Conservation (phyloP, 1,140 invertebrate genomes). For the Acyrthosiphon pisum region DNA sequence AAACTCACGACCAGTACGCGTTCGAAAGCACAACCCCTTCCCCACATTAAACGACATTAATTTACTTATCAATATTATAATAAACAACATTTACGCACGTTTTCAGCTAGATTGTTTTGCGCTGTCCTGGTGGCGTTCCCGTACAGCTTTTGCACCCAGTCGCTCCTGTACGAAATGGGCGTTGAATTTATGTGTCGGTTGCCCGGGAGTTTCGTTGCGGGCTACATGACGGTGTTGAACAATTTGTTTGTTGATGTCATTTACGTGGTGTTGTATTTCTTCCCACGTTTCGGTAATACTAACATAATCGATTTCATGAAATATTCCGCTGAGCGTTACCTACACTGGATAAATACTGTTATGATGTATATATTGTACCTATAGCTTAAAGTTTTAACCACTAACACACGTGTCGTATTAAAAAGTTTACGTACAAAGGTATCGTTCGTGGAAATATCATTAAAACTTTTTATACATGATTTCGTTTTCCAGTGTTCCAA, state of each 20-base stretch:
- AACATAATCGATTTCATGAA: not conserved
- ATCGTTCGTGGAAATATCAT: not conserved
- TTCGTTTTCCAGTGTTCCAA: not conserved
- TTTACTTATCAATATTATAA: not conserved
- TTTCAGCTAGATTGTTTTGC: not conserved
- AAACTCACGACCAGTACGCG: conserved; percentile 13
- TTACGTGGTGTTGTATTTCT: not conserved
- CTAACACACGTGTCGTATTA: not conserved
- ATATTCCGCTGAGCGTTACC: not conserved
- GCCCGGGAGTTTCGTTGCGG: not conserved
- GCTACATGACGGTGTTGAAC: conserved; percentile 35
- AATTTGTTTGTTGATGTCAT: not conserved
- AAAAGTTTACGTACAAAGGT: not conserved
- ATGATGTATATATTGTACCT: not conserved
- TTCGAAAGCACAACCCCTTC: not conserved
- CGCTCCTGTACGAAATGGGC: conserved; percentile 11
- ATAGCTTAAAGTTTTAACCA: not conserved
- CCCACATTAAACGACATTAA: not conserved
- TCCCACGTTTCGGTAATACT: not conserved
- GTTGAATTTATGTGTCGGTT: not conserved
- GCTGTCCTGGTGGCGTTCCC: conserved; percentile 13
- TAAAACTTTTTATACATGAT: not conserved
- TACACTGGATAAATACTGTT: not conserved
- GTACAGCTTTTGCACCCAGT: conserved; percentile 10
- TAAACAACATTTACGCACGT: not conserved